Conservation (phyloP, 2,797 vertebrate genomes). For the Mustela erminea region DNA sequence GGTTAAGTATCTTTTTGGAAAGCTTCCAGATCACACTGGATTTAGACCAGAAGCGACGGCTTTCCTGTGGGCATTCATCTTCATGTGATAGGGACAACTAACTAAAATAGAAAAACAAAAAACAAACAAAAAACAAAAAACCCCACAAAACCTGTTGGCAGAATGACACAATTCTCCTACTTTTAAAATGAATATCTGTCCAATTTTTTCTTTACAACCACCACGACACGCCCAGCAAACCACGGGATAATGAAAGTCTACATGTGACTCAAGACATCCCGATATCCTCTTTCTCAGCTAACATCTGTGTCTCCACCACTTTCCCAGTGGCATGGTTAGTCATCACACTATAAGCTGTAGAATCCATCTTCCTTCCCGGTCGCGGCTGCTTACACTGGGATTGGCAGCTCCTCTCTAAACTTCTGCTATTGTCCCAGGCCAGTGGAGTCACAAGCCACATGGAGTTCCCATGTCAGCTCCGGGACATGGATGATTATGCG, state of each 20-base stretch:
- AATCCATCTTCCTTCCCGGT: not conserved
- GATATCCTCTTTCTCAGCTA: not conserved
- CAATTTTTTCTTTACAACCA: not conserved
- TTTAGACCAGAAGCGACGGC: not conserved
- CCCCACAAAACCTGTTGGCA: not conserved
- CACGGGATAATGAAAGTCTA: not conserved
- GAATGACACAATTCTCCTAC: not conserved
- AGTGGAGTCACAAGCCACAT: not conserved
- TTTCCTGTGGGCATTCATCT: not conserved
- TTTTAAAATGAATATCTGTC: not conserved
- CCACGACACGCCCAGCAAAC: not conserved
- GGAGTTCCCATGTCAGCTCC: not conserved
- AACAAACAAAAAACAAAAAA: not conserved
- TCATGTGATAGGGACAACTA: not conserved
- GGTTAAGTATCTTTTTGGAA: not conserved
- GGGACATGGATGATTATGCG: not conserved
- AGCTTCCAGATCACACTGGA: not conserved
- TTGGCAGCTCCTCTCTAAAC: not conserved
- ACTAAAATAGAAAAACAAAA: constrained; percentile 1
- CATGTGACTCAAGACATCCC: not conserved
- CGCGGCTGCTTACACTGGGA: not conserved
- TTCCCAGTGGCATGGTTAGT: not conserved
- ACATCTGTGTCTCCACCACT: not conserved
- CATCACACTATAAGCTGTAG: not conserved
- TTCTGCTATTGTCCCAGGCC: not conserved